A percentile compares a stretch with the other conserved stretches of the same genome.
phyloP scores from a whole-genome alignment of 2,797 vertebrate genomes.

The Aldrovandia affinis region DNA sequence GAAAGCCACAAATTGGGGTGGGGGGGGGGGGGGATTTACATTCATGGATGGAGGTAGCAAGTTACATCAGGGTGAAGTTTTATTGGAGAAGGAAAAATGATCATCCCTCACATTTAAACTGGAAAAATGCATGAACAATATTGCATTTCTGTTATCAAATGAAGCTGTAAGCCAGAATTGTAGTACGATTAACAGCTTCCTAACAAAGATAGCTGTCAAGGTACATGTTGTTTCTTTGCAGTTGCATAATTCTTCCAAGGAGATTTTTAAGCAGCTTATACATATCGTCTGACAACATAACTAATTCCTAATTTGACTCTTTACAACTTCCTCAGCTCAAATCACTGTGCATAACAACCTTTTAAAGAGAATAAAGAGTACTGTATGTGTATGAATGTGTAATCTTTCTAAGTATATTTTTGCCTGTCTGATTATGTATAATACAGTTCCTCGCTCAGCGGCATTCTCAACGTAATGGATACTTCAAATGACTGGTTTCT shows the following conservation, averaged over 20 bases:
- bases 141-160: background rate
- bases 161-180: conserved; percentile 2
- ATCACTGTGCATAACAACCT: background rate
- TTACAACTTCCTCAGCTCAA: conserved; percentile 50
- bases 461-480: background rate
- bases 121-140: background rate
- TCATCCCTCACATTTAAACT: background rate
- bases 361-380: background rate
- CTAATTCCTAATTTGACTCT: conserved; percentile 71
- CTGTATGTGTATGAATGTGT: background rate
- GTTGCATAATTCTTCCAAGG: conserved; percentile 68
- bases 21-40: conserved; percentile 39
- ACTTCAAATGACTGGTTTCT: background rate
- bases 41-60: background rate
- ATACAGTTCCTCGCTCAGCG: background rate
- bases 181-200: conserved; percentile 46
- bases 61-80: conserved; percentile 1
- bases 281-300: conserved; percentile 67
- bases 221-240: conserved; percentile 68
- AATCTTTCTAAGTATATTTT: background rate
- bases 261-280: conserved; percentile 69
- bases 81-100: background rate
- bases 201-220: conserved; percentile 58
- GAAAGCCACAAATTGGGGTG: conserved; percentile 65
- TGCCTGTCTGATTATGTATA: background rate